A percentile compares a stretch with the other conserved stretches of the same genome.
Evolutionary conservation across 2,797 vertebrate genomes (phyloP).

Genomic region (Gymnopithys bicolor): DNA sequence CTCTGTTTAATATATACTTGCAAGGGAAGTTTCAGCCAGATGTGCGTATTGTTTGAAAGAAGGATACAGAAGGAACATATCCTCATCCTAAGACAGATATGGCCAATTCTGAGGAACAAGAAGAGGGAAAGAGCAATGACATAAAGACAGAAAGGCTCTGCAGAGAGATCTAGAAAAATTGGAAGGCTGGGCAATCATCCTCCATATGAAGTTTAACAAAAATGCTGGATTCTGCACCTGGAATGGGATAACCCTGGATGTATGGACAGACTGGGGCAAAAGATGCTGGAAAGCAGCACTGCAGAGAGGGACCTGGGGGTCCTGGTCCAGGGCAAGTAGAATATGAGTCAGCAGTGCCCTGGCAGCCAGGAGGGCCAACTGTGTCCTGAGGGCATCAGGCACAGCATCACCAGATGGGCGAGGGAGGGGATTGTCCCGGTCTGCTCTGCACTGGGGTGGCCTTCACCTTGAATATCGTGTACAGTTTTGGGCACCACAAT

Average conservation of each 20-base stretch:
- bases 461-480: neutral
- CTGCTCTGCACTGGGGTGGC: neutral
- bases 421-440: neutral
- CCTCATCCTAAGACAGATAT: neutral
- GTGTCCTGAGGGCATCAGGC: neutral
- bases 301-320: neutral
- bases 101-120: neutral
- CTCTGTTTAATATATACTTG: neutral
- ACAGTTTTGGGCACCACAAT: neutral
- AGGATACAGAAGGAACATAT: neutral
- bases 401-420: neutral
- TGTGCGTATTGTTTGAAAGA: neutral
- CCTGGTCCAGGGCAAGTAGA: no score
- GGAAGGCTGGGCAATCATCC: neutral
- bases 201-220: fast-evolving
- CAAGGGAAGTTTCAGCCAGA: neutral
- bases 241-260: neutral
- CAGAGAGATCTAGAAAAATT: neutral
- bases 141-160: neutral
- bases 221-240: neutral
- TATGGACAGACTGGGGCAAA: neutral
- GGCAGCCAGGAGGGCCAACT: neutral
- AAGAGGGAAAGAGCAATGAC: neutral
- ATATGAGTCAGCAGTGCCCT: neutral
- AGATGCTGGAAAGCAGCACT: neutral